Base-by-base conservation (phyloP, 1,140 invertebrate species). In the Sinonovacula constricta region DNA sequence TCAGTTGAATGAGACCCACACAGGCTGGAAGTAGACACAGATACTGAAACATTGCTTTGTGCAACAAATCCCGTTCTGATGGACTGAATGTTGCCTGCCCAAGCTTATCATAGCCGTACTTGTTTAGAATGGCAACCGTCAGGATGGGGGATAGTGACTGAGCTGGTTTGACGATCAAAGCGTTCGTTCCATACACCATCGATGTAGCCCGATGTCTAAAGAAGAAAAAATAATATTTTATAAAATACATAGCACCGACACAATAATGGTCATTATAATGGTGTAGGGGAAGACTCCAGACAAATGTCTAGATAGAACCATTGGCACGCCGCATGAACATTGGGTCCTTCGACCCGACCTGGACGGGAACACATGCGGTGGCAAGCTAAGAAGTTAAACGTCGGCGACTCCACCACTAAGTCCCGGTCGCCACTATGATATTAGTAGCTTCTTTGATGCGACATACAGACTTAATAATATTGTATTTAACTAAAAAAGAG, bases 161-260 rank as follows among this genome's bases (percentile, higher is more conserved):
- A 18, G 90, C 87, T 24, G 90, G 89, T 68, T 91, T 91, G 3
- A 83, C 85, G 60, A 91, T 83, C n/a, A 91, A 65, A 34, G 90
- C 89, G 79, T 91, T 91, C 3, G 83, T 87, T n/a, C 89, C 90
- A 83, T 85, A 91, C 26, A 91, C 84, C 82, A 90, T 88, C 10
- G 90, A 89, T 10, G 90, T 88, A 30, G 90, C 84, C 2, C 89
- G 90, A 60, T 88, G 85, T 49, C 90, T 91, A 74, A 39, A 89
- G 82, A 39, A n/a, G n/a, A n/a, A n/a, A 69, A 79, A 39, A 80
- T n/a, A 57, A 79, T 59, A 70, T 22, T 33, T 31, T 15, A 31
- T 7, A 5, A 31, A 12, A 26, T 62, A 33, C 3, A 4, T n/a
- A n/a, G n/a, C n/a, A n/a, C n/a, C n/a, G n/a, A n/a, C n/a, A n/a